Evolutionary conservation across 2,113 vertebrate species (phyloP).

Genomic region (Coptodon bakossiorum): DNA sequence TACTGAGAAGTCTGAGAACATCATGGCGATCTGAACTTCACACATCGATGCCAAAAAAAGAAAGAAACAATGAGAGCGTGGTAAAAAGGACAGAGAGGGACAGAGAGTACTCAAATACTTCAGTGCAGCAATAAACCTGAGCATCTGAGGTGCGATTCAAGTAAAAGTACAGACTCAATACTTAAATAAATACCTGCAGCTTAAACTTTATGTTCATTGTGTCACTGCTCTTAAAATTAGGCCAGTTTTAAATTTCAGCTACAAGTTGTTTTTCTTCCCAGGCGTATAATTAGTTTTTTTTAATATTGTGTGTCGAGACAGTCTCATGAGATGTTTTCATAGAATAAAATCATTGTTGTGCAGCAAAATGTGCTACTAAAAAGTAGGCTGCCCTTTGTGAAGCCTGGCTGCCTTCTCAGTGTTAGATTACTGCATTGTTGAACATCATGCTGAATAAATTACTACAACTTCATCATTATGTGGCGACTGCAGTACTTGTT

Average conservation of each 20-base stretch:
- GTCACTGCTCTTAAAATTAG: not conserved
- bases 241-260: not conserved
- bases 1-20: not conserved
- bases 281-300: rapidly evolving
- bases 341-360: not conserved
- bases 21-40: not conserved
- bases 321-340: not conserved
- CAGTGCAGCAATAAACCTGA: not conserved
- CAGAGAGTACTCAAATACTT: not conserved
- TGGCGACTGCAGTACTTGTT: rapidly evolving
- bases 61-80: not conserved
- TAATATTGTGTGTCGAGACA: not conserved
- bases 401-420: not conserved
- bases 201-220: not conserved
- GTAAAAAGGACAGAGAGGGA: not conserved
- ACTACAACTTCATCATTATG: not conserved
- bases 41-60: not conserved
- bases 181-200: not conserved
- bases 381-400: constrained; percentile 38
- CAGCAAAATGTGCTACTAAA: not conserved
- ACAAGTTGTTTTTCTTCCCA: not conserved
- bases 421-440: not conserved
- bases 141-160: rapidly evolving
- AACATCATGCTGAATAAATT: not conserved
- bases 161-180: rapidly evolving